These are phyloP conservation scores for Lasioglossum lativentre DNA, from an alignment of 2,888 invertebrate species.

Conservation along the genomic window DNA sequence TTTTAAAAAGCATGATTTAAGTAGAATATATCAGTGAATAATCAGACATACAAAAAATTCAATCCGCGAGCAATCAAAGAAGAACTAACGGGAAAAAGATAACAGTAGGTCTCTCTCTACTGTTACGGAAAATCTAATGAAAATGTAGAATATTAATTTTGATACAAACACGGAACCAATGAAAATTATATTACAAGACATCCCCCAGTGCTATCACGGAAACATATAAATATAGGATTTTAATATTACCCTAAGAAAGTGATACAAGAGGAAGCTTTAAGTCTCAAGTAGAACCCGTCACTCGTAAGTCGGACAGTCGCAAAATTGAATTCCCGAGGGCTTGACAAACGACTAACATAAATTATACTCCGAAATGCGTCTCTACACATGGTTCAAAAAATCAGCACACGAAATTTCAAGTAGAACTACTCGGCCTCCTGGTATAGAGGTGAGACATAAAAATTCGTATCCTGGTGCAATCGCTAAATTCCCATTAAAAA, in stretches of 20 bases:
- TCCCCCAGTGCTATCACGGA: background rate
- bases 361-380: background rate
- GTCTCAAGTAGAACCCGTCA: background rate
- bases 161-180: too few relatives aligned
- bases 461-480: background rate
- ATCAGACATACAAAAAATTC: background rate
- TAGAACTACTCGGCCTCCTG: background rate
- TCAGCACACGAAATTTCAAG: background rate
- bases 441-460: background rate
- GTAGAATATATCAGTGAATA: background rate
- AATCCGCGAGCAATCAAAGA: background rate
- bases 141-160: too few relatives aligned
- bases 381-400: background rate
- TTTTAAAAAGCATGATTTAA: background rate
- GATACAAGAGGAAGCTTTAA: background rate
- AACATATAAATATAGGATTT: background rate
- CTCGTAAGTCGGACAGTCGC: background rate
- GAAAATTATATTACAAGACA: too few relatives aligned
- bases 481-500: background rate
- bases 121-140: too few relatives aligned
- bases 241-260: background rate
- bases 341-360: conserved; percentile 6
- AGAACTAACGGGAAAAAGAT: background rate
- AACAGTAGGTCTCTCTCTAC: too few relatives aligned
- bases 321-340: conserved; percentile 1